Base-by-base conservation (phyloP, 2,113 vertebrate genomes). In the Euleptes europaea region DNA sequence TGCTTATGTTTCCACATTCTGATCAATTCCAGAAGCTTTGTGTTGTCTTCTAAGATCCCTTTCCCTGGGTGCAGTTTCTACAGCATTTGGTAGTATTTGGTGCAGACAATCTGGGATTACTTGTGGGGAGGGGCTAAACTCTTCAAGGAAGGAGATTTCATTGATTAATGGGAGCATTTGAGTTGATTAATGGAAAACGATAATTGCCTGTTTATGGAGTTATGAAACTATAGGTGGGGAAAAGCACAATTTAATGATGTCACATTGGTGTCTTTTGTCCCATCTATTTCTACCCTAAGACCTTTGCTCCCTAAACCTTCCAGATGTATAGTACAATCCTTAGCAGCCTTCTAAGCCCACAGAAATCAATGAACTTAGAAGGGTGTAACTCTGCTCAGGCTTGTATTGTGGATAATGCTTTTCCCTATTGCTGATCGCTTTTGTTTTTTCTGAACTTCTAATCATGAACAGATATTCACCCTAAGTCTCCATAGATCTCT, bases 1-100 rank as follows among this genome's bases (percentile, higher is more conserved):
- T 82, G 5, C 38, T 90, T 26, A 28, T 90, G 71, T 31, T 82
- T 89, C 23, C 74, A 63, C 75, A 63, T 85, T 80, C 51, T 89
- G 85, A 86, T 21, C 44, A 87, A 84, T 70, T 49, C 42, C 14
- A 51, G 87, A 87, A 83, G 79, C 47, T 84, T 69, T 87, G 19
- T 72, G 38, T 72, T 86, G 90, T 31, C 81, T 77, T 14, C 54
- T 42, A 70, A 78, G 65, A 70, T 70, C 38, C 51, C 63, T 42
- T 83, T 83, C n/a, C 54, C 73, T 44, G 72, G 38, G 40, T 15
- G 69, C 49, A 57, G 70, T 35, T 57, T 35, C 28, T 72, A 23
- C n/a, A 84, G 69, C n/a, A 78, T n/a, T 71, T 54, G 60, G 26
- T 77, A 73, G n/a, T 51, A 57, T 44, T 63, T 74, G 60, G 60